Evolutionary conservation across 1,140 invertebrate genomes (phyloP).

Genomic region (Ips nitidus): DNA sequence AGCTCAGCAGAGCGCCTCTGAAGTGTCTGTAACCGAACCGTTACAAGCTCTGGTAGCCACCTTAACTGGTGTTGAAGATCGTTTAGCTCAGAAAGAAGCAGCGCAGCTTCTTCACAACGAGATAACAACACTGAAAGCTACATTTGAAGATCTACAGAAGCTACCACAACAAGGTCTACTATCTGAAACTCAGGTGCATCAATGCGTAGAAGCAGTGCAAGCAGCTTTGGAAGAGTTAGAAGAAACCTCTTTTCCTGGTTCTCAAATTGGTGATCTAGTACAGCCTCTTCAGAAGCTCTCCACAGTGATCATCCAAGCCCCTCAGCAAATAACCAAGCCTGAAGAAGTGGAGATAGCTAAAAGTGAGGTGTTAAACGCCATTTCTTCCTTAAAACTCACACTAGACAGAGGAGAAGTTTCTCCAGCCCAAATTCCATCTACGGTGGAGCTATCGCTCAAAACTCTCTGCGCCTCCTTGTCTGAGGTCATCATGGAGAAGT

Average conservation of each 20-base stretch:
- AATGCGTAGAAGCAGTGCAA: background rate
- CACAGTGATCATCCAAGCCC: constrained; percentile 2
- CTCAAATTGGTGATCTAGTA: background rate
- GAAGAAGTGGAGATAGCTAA: background rate
- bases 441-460: constrained; percentile 9
- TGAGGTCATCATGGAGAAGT: background rate
- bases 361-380: background rate
- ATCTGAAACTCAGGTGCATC: constrained; percentile 14
- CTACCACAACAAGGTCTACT: constrained; percentile 31
- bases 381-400: constrained; percentile 12
- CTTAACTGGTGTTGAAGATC: constrained; percentile 15
- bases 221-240: background rate
- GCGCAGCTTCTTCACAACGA: constrained; percentile 15
- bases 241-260: background rate
- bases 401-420: constrained; percentile 1
- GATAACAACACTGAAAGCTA: constrained; percentile 28
- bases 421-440: background rate
- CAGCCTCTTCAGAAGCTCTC: constrained; percentile 22
- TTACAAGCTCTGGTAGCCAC: background rate
- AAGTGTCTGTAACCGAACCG: background rate
- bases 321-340: constrained; percentile 17
- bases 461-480: background rate
- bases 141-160: constrained; percentile 20
- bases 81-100: constrained; percentile 22
- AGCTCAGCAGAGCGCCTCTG: background rate